Base-by-base conservation (phyloP, 2,113 vertebrate species). In the Rutilus rutilus region DNA sequence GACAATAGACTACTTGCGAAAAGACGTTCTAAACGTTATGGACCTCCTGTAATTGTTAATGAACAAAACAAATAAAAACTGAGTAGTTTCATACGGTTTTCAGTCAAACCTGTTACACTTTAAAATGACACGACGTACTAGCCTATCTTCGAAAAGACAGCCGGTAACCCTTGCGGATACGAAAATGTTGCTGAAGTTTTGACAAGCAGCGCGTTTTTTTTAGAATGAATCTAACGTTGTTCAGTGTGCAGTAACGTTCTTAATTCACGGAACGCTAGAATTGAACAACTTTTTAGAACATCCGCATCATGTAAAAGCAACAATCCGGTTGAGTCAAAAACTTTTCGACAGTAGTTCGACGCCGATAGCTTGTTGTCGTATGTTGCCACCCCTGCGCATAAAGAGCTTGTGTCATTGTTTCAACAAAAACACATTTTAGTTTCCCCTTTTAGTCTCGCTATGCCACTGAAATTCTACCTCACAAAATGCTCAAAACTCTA, bases 1-100 rank as follows among this genome's bases (percentile, higher is more conserved):
- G 91, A 94, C 92, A 92, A 87, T 50, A 23, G 65, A 64, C 57
- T 12, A 54, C 45, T 25, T 14, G 59, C 60, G 15, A 73, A 78
- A 65, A 77, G 39, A 15, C 19, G 14, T 14, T 59, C 21, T 27
- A 42, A 50, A n/a, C 33, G 67, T 7, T 21, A 11, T 42, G 21
- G 8, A 15, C 2, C 11, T n/a, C 17, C 6, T n/a, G 19, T 5
- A 52, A 52, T 69, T 11, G 19, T 82, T 2, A 33, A 14, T 12
- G 39, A 30, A 50, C 50, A n/a, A 50, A 21, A 65, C 78, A 65
- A 81, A 81, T 27, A 81, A 47, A 47, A 65, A 81, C n/a, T 1
- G 54, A 64, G 39, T 21, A 81, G 39, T 64, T 67, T 23, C 23
- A 69, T 14, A 4, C 10, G 25, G 11, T 30, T 67, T 27, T 65